Evolutionary conservation across 2,888 invertebrate genomes (phyloP).

Genomic region (Apantesis nais): DNA sequence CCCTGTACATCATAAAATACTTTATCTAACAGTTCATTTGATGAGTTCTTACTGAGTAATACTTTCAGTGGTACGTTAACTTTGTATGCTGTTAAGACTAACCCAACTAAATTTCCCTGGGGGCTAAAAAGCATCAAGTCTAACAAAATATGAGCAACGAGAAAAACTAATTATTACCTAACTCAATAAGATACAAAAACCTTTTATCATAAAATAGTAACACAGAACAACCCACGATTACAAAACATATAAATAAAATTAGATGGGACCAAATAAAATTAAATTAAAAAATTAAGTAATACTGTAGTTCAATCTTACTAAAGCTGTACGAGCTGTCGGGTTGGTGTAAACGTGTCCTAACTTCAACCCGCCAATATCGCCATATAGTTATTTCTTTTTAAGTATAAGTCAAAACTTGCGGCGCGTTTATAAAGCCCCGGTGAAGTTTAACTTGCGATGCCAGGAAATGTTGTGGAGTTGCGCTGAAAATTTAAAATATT

Average conservation of each 20-base stretch:
- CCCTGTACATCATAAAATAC: too few relatives aligned
- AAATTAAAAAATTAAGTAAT: not conserved
- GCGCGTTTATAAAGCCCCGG: not conserved
- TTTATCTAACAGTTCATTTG: too few relatives aligned
- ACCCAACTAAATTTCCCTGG: too few relatives aligned
- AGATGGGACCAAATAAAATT: not conserved
- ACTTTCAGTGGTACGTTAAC: too few relatives aligned
- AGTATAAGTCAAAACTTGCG: conserved; percentile 2
- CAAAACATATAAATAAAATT: not conserved
- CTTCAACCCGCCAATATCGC: conserved; percentile 10
- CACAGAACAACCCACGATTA: not conserved
- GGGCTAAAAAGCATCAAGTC: not conserved
- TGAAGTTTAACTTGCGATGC: not conserved
- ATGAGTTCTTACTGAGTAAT: too few relatives aligned
- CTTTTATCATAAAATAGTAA: not conserved
- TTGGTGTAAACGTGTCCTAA: not conserved
- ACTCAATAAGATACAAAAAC: not conserved
- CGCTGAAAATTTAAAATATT: not conserved
- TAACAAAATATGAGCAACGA: too few relatives aligned
- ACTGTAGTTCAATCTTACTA: not conserved
- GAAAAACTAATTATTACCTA: too few relatives aligned
- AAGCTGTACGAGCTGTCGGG: not conserved
- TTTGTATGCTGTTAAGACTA: too few relatives aligned
- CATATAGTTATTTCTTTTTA: conserved; percentile 12
- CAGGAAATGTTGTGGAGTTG: not conserved